phyloP scores from a whole-genome alignment of 2,797 vertebrate genomes.

The Microchirus variegatus region DNA sequence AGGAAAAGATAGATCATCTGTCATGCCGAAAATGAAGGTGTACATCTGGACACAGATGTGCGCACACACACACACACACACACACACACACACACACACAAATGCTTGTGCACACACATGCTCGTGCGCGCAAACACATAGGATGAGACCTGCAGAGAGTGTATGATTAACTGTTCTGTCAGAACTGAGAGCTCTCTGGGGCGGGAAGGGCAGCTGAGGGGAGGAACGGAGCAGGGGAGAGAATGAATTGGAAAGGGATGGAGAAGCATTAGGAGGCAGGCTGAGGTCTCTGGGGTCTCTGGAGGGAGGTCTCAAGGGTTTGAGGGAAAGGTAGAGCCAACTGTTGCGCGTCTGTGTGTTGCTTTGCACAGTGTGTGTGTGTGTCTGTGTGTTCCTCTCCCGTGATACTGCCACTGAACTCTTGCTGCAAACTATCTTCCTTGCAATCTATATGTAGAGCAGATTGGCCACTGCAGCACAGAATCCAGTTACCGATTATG shows the following conservation, averaged over 20 bases:
- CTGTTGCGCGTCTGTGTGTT: conserved; percentile 56
- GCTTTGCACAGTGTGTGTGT: conserved; percentile 30
- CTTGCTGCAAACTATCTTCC: conserved; percentile 30
- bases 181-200: conserved; percentile 69
- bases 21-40: conserved; percentile 66
- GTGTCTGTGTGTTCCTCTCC: conserved; percentile 17
- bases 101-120: conserved; percentile 1
- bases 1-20: conserved; percentile 35
- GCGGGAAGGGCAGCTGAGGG: conserved; percentile 62
- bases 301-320: conserved; percentile 39
- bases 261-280: conserved; percentile 55
- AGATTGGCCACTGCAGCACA: conserved; percentile 48
- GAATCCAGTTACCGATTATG: conserved; percentile 4
- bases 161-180: conserved; percentile 78
- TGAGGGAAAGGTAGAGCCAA: conserved; percentile 33
- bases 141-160: conserved; percentile 67
- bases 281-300: conserved; percentile 57
- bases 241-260: conserved; percentile 66
- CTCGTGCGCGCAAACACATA: conserved; percentile 14
- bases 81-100: conserved; percentile 26
- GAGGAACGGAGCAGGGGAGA: conserved; percentile 53
- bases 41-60: conserved; percentile 53
- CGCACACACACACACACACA: conserved; percentile 11
- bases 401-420: conserved; percentile 17
- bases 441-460: conserved; percentile 65